Percentiles rank a stretch among this genome's conserved stretches.
Evolutionary conservation across 2,797 vertebrate species (phyloP).

Genomic region (Arrhamphus sclerolepis): DNA sequence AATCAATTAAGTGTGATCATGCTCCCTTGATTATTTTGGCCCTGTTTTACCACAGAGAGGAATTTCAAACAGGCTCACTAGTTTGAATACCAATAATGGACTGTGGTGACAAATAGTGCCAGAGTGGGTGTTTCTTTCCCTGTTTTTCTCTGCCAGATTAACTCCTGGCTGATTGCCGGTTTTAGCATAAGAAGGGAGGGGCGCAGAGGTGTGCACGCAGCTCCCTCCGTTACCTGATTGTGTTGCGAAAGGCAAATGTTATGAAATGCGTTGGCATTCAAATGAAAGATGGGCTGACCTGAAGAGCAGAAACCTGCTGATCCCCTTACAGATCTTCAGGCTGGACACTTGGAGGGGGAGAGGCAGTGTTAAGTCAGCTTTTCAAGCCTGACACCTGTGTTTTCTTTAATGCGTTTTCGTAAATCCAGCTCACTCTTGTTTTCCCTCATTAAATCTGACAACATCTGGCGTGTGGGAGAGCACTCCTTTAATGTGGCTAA

Average conservation of each 20-base stretch:
- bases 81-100: slow-evolving; percentile 81
- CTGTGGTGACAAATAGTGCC: slow-evolving; percentile 78
- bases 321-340: slow-evolving; percentile 3
- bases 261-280: slow-evolving; percentile 56
- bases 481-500: slow-evolving; percentile 80
- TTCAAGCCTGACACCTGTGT: slow-evolving; percentile 72
- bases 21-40: slow-evolving; percentile 84
- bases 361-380: slow-evolving; percentile 23
- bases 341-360: slow-evolving; percentile 16
- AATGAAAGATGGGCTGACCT: slow-evolving; percentile 33
- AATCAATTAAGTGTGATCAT: slow-evolving; percentile 85
- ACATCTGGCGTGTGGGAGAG: slow-evolving; percentile 74
- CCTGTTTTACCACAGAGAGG: slow-evolving; percentile 79
- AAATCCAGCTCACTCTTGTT: slow-evolving; percentile 73
- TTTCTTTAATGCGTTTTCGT: slow-evolving; percentile 69
- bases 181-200: slow-evolving; percentile 77
- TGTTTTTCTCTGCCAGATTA: slow-evolving; percentile 74
- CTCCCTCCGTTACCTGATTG: slow-evolving; percentile 71
- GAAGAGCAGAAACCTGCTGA: slow-evolving; percentile 19
- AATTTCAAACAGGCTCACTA: slow-evolving; percentile 80
- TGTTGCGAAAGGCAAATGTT: slow-evolving; percentile 63
- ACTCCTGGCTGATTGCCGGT: slow-evolving; percentile 79
- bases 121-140: slow-evolving; percentile 73
- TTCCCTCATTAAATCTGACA: slow-evolving; percentile 79
- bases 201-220: slow-evolving; percentile 74